Percentiles rank a stretch among this genome's conserved stretches.
phyloP scores from a whole-genome alignment of 2,797 vertebrate genomes.

The Eidolon dupreanum region DNA sequence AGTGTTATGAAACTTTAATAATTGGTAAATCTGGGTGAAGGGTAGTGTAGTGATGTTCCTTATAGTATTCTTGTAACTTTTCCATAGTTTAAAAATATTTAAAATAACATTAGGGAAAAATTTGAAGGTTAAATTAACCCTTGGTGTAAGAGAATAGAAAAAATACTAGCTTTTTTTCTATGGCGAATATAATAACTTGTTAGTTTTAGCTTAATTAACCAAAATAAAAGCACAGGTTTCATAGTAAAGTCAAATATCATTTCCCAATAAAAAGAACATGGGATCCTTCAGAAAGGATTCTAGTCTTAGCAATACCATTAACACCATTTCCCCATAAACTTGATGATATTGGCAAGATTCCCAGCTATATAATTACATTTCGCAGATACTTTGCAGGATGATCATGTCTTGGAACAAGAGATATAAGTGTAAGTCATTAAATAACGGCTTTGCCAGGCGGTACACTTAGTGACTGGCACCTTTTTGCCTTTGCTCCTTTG shows the following conservation, averaged over 20 bases:
- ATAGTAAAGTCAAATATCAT: not conserved
- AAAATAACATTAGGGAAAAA: not conserved
- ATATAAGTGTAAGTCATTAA: not conserved
- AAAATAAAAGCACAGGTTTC: not conserved
- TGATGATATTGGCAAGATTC: not conserved
- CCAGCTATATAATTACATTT: not conserved
- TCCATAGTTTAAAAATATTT: conserved; percentile 11
- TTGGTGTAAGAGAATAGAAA: not conserved
- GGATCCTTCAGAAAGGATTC: not conserved
- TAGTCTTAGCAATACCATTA: not conserved
- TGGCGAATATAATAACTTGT: not conserved
- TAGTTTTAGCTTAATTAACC: not conserved
- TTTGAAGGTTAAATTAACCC: not conserved
- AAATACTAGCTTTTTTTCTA: not conserved
- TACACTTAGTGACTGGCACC: not conserved
- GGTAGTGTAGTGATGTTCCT: not conserved
- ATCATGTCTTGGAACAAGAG: not conserved
- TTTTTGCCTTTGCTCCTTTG: not conserved
- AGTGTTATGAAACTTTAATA: not conserved
- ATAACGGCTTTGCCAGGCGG: not conserved
- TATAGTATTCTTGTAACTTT: not conserved
- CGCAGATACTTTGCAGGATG: not conserved
- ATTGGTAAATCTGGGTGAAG: not conserved
- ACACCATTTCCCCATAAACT: not conserved
- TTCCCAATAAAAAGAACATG: too few relatives aligned